Evolutionary conservation across 1,140 invertebrate genomes (phyloP), one percentile per base, ranked within the genome.

Genomic region (Polyergus mexicanus): DNA sequence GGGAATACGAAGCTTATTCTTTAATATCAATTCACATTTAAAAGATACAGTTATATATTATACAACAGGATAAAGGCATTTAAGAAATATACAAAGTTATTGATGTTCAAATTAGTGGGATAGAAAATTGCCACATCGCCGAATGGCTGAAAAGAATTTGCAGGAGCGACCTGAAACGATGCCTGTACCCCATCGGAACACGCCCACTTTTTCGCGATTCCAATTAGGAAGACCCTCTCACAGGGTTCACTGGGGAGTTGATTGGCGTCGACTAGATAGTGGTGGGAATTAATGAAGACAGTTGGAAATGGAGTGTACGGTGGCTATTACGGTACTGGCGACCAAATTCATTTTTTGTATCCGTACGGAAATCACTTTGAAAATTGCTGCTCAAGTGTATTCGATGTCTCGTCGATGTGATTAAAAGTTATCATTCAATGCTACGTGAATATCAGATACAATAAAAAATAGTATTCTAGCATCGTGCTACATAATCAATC

Each of bases 131-230:
- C 63, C 47, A 28, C 47, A 28, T 72, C 84, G 58, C 19, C 44
- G n/a, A 76, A 80, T 77, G 88, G 58, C 63, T 47, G 77, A 65
- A 72, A 66, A 76, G 54, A 87, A 81, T 86, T 78, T 68, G 54
- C 72, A 86, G 85, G 58, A 81, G 65, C 62, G 47, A 75, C 54
- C 66, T 66, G 81, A 83, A 89, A 90, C 76, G 88, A 88, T 60
- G 76, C 77, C 77, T 84, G 75, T 76, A 86, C 47, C 32, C 71
- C 66, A 76, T 83, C 75, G 84, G 74, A 63, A 74, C 90, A 93
- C 92, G 92, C 92, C 92, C 90, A 93, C 88, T 92, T 92, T 93
- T 92, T 93, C 91, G 88, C 88, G 87, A 91, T 92, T 93, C 91
- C 92, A 92, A 93, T 93, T 92, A 92, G 87, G 74, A 83, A 85